Conservation (phyloP, 2,888 invertebrate species). For the Thecocarcelia acutangulata region DNA sequence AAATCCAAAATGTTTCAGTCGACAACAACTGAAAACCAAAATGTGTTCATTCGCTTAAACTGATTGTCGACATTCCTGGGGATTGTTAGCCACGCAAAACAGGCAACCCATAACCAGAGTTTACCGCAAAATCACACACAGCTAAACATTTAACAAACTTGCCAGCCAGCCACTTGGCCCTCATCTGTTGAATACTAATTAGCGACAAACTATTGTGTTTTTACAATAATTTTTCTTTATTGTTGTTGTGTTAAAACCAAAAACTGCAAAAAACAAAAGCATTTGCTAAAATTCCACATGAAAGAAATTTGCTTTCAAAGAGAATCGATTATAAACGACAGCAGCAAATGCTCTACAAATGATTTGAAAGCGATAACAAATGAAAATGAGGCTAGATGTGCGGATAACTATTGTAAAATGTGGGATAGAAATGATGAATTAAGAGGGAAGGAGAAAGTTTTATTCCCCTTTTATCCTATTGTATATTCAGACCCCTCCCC, state of each 20-base stretch:
- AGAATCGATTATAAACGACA: neutral
- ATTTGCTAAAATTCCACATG: constrained; percentile 43
- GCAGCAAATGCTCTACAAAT: neutral
- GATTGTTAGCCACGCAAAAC: constrained; percentile 64
- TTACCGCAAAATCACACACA: constrained; percentile 26
- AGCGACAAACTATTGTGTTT: constrained; percentile 67
- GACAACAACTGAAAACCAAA: constrained; percentile 9
- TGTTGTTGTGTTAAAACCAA: constrained; percentile 47
- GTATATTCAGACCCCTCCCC: no score
- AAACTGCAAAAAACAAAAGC: constrained; percentile 32
- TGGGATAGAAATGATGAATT: no score
- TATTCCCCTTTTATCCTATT: no score
- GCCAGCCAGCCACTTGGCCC: constrained; percentile 44
- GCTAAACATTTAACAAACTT: constrained; percentile 16
- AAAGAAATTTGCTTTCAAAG: constrained; percentile 14
- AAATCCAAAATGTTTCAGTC: constrained; percentile 61
- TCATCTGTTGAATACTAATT: constrained; percentile 69
- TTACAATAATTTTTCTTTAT: constrained; percentile 33
- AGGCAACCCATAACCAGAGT: constrained; percentile 47
- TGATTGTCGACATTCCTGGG: constrained; percentile 61
- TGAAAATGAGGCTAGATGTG: no score
- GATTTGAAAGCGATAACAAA: neutral
- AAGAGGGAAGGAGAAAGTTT: no score
- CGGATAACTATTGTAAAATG: no score
- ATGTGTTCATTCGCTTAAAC: constrained; percentile 38